Conservation (phyloP, 2,888 invertebrate genomes). For the Argyresthia goedartella region DNA sequence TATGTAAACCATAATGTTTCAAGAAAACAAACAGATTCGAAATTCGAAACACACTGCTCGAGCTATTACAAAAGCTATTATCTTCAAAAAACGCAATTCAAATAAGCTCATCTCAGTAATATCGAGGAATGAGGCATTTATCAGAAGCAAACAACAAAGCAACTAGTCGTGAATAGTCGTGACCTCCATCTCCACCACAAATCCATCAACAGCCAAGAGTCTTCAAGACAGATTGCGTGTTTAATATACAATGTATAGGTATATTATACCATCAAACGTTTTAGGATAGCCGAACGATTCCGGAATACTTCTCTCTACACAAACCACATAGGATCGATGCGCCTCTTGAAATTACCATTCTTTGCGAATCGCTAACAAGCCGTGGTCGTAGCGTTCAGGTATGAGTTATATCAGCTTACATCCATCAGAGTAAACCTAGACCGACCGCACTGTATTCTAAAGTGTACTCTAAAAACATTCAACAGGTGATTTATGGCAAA, state of each 20-base stretch:
- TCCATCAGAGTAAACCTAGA: constrained; percentile 1
- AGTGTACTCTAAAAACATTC: not conserved
- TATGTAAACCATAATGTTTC: not conserved
- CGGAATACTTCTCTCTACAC: constrained; percentile 51
- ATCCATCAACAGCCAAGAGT: constrained; percentile 52
- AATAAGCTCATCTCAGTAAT: constrained; percentile 34
- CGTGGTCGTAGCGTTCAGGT: not conserved
- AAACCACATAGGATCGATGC: constrained; percentile 27
- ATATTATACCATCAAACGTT: constrained; percentile 58
- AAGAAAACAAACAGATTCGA: not conserved
- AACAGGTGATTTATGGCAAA: constrained; percentile 20
- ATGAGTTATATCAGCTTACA: constrained; percentile 1
- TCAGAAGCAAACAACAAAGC: constrained; percentile 56
- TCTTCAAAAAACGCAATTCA: constrained; percentile 47
- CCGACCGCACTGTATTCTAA: not conserved
- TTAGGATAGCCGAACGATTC: constrained; percentile 29
- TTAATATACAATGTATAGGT: no score
- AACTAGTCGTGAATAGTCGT: constrained; percentile 34
- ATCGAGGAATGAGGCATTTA: constrained; percentile 47
- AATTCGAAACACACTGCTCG: not conserved
- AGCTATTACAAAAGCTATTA: constrained; percentile 30
- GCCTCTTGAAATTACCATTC: constrained; percentile 29
- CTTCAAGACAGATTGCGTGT: constrained; percentile 56
- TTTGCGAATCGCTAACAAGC: constrained; percentile 35
- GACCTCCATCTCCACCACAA: constrained; percentile 60